Evolutionary conservation across 2,113 vertebrate species (phyloP).

Genomic region (Gila orcuttii): DNA sequence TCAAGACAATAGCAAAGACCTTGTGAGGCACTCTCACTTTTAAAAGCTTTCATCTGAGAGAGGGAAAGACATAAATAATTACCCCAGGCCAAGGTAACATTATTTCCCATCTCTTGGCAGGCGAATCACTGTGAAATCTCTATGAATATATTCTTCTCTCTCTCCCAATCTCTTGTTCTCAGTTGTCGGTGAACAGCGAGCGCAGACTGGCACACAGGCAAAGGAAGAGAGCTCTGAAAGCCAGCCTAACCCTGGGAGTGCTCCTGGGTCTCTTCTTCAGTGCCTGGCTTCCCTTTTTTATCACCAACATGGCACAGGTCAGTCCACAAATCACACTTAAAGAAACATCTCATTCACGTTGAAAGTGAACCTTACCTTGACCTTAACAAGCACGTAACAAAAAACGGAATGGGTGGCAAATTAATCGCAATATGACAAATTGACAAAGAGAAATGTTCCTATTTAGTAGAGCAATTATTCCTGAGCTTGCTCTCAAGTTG

Average conservation of each 20-base stretch:
- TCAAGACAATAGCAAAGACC: slow-evolving; percentile 11
- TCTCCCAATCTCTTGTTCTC: neutral
- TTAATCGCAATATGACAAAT: slow-evolving; percentile 47
- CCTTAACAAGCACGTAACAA: neutral
- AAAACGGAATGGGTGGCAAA: neutral
- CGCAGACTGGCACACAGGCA: slow-evolving; percentile 86
- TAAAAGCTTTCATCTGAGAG: slow-evolving; percentile 6
- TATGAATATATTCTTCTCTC: slow-evolving; percentile 5
- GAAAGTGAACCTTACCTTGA: neutral
- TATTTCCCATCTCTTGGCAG: neutral
- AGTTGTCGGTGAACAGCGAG: slow-evolving; percentile 76
- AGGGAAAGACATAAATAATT: slow-evolving; percentile 9
- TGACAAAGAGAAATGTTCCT: slow-evolving; percentile 50
- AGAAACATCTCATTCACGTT: neutral
- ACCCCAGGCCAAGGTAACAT: slow-evolving; percentile 2
- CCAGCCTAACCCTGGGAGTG: slow-evolving; percentile 92
- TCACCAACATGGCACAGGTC: slow-evolving; percentile 92
- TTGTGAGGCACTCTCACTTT: slow-evolving; percentile 4
- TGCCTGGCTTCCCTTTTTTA: slow-evolving; percentile 94
- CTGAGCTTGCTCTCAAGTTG: slow-evolving; percentile 65
- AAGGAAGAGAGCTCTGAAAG: slow-evolving; percentile 91
- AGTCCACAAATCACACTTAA: slow-evolving; percentile 53
- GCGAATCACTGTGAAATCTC: neutral
- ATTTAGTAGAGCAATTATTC: slow-evolving; percentile 72
- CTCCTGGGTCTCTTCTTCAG: slow-evolving; percentile 95